phyloP scores from a whole-genome alignment of 2,113 vertebrate genomes.

The Triplophysa dalaica region DNA sequence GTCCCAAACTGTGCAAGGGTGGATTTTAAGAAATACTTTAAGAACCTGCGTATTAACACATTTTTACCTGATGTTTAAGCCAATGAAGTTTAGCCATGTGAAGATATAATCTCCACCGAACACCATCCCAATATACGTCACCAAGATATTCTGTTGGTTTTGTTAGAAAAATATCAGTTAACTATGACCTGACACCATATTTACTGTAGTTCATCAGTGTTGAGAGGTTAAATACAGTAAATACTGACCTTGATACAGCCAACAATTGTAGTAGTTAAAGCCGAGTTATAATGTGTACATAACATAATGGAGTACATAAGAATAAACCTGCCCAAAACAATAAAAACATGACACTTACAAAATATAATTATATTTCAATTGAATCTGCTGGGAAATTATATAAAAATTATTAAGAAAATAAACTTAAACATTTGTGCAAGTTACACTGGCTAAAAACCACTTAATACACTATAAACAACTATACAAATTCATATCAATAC shows the following conservation, averaged over 20 bases:
- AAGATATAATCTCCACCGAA: constrained; percentile 99
- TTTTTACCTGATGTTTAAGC: constrained; percentile 94
- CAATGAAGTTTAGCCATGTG: constrained; percentile 96
- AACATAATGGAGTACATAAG: constrained; percentile 96
- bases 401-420: too few relatives aligned
- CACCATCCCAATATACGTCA: constrained; percentile 98
- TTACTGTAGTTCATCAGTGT: background rate
- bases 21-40: background rate
- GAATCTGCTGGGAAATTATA: background rate
- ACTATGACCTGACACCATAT: background rate
- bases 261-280: constrained; percentile 94
- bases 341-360: background rate
- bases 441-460: too few relatives aligned
- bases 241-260: constrained; percentile 92
- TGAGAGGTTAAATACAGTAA: background rate
- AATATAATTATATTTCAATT: background rate
- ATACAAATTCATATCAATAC: too few relatives aligned
- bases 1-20: too few relatives aligned
- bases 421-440: too few relatives aligned
- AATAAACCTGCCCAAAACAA: constrained; percentile 79
- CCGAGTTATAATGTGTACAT: constrained; percentile 98
- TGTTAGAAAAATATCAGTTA: background rate
- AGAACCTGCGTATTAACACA: too few relatives aligned
- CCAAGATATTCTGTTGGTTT: constrained; percentile 88
- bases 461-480: too few relatives aligned